Percentiles rank a stretch among this genome's conserved stretches.
phyloP scores from a whole-genome alignment of 2,888 invertebrate species.

The Aradus depressus region DNA sequence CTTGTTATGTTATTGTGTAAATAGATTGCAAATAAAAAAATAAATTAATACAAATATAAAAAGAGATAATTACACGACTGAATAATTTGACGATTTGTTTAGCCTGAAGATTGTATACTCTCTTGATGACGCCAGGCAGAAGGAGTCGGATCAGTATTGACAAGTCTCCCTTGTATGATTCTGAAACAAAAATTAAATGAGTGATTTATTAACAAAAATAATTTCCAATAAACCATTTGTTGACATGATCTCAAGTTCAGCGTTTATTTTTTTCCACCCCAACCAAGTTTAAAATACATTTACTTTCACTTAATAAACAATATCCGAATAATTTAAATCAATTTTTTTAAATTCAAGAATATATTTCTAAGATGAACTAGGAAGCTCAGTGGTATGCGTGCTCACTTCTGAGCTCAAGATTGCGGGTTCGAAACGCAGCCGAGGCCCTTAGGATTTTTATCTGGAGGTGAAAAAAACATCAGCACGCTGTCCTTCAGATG shows the following conservation, averaged over 20 bases:
- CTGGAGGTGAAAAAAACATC: no score
- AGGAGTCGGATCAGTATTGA: slow-evolving; percentile 70
- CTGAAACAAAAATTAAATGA: slow-evolving; percentile 36
- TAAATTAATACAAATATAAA: background rate
- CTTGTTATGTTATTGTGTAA: no score
- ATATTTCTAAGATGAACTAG: no score
- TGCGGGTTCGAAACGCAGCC: no score
- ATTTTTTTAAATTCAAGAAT: no score
- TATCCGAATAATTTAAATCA: no score
- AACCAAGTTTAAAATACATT: no score
- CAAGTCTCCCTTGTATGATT: slow-evolving; percentile 63
- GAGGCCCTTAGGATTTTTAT: no score
- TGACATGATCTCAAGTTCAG: background rate
- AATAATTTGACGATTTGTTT: slow-evolving; percentile 84
- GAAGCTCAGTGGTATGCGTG: no score
- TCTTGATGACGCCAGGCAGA: slow-evolving; percentile 68
- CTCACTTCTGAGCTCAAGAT: no score
- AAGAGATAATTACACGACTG: slow-evolving; percentile 43
- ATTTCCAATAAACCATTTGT: background rate
- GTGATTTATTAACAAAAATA: background rate
- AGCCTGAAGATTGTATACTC: slow-evolving; percentile 84
- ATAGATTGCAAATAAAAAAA: background rate
- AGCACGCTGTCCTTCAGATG: no score
- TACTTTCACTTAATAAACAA: no score
- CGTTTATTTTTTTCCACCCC: background rate